Percentiles rank a stretch among this genome's conserved stretches.
phyloP scores from a whole-genome alignment of 2,797 vertebrate species.

The Hemitrygon akajei region DNA sequence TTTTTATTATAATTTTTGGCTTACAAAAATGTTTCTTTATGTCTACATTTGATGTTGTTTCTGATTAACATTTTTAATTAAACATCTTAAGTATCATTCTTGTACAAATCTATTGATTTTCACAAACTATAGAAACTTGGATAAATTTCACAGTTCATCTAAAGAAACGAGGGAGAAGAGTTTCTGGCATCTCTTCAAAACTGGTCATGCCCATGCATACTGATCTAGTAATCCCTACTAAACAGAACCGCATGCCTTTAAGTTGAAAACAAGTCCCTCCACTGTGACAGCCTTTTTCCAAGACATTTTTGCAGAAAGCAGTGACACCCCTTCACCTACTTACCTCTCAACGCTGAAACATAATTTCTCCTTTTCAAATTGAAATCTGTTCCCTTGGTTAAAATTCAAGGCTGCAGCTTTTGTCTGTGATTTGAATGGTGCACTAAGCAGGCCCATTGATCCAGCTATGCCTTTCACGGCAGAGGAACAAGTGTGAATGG shows the following conservation, averaged over 20 bases:
- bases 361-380: neutral
- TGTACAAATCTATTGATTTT: neutral
- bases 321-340: neutral
- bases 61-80: neutral
- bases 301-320: neutral
- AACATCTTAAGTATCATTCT: neutral
- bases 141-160: neutral
- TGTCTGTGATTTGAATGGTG: neutral
- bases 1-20: neutral
- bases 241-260: neutral
- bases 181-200: neutral
- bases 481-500: neutral
- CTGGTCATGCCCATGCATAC: neutral
- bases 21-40: neutral
- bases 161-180: neutral
- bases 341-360: neutral
- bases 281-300: neutral
- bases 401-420: neutral
- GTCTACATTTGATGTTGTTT: neutral
- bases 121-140: neutral
- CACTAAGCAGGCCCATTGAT: neutral
- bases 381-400: neutral
- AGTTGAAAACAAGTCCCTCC: neutral
- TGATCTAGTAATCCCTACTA: neutral
- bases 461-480: conserved; percentile 4